Percentiles rank a stretch among this genome's conserved stretches.
These are phyloP conservation scores for Tonatia bakeri DNA, from an alignment of 2,113 vertebrate genomes.

Conservation along the genomic window DNA sequence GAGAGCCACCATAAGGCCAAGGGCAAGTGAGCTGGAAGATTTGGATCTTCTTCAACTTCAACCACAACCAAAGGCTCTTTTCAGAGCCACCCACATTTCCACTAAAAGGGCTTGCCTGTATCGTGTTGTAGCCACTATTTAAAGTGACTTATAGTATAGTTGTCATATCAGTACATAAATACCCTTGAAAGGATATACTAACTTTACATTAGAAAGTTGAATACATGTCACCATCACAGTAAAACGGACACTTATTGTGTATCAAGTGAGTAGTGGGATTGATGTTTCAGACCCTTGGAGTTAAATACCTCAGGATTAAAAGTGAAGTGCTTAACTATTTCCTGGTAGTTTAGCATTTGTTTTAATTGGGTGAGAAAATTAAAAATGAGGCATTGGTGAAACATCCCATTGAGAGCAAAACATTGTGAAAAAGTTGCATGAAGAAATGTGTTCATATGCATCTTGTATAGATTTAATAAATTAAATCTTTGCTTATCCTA, in stretches of 20 bases:
- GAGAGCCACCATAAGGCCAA: too few species aligned
- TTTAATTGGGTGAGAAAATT: accelerated
- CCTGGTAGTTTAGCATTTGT: background rate
- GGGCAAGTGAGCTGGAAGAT: too few species aligned
- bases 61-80: constrained; percentile 48
- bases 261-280: background rate
- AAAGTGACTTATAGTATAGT: accelerated
- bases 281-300: accelerated
- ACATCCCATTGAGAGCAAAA: background rate
- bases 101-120: background rate
- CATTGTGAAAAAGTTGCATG: background rate
- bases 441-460: background rate
- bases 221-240: background rate
- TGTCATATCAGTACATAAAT: too few species aligned
- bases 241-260: too few species aligned
- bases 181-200: accelerated
- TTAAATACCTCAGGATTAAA: background rate
- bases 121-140: too few species aligned
- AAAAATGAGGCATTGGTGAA: accelerated
- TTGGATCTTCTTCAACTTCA: too few species aligned
- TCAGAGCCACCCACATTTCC: constrained; percentile 47
- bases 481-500: background rate
- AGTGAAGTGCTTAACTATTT: accelerated
- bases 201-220: background rate
- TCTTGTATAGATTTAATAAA: background rate